Conservation (phyloP, 2,888 invertebrate species). For the Lasioglossum zephyrum region DNA sequence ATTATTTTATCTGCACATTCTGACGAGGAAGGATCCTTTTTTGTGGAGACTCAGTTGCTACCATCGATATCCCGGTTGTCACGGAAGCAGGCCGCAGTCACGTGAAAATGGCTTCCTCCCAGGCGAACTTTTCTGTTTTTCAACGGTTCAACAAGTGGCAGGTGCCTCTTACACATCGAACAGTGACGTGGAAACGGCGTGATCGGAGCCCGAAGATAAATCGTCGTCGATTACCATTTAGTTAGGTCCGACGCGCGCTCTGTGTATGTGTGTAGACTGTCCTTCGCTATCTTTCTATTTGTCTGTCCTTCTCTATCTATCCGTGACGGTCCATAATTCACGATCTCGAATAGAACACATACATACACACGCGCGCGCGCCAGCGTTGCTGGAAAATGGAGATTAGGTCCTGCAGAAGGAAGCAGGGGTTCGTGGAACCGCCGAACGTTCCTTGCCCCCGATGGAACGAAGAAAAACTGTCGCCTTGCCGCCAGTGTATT, state of each 20-base stretch:
- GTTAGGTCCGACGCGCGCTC: slow-evolving; percentile 62
- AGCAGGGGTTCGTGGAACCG: too few relatives aligned
- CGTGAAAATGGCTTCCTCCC: slow-evolving; percentile 1
- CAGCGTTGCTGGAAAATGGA: slow-evolving; percentile 66
- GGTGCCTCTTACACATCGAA: slow-evolving; percentile 70
- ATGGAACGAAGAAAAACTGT: slow-evolving; percentile 28
- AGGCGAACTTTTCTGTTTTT: slow-evolving; percentile 58
- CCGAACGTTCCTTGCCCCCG: slow-evolving; percentile 15
- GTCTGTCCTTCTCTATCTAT: slow-evolving; percentile 24
- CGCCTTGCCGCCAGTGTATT: slow-evolving; percentile 31
- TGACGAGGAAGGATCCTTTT: not conserved
- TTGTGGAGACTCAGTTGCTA: not conserved
- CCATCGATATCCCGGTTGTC: slow-evolving; percentile 1
- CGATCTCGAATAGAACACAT: slow-evolving; percentile 63
- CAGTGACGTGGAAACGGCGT: slow-evolving; percentile 58
- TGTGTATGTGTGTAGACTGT: slow-evolving; percentile 55
- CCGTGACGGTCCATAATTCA: slow-evolving; percentile 72
- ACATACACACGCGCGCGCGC: slow-evolving; percentile 12
- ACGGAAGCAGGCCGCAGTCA: not conserved
- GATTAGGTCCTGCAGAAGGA: slow-evolving; percentile 55
- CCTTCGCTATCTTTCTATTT: not conserved
- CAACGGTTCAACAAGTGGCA: slow-evolving; percentile 69
- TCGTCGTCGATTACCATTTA: slow-evolving; percentile 75
- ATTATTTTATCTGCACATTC: not conserved
- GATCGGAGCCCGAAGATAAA: slow-evolving; percentile 71